Evolutionary conservation across 1,140 invertebrate genomes (phyloP), one percentile per base, ranked within the genome.

Genomic region (Magallana angulata): DNA sequence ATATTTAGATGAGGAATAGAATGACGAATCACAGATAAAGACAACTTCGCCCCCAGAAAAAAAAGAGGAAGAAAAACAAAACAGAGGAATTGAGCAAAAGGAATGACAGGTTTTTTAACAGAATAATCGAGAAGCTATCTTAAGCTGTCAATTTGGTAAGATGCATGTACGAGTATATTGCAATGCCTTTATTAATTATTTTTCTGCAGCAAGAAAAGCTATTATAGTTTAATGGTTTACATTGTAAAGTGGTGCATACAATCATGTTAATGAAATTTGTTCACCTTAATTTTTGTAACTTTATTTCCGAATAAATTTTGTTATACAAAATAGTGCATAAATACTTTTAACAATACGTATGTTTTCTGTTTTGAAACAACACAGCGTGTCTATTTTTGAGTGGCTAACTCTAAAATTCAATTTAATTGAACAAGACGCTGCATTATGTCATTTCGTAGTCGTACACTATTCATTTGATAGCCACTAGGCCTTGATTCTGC

Each of bases 381-480:
- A 56, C 0, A 24, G 36, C 3, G 3, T 56, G 48, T 7, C 16
- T 48, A 7, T 16, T 24, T 4, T 82, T 81, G 36, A 36, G 36
- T 36, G 36, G 36, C 36, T 36, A 36, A n/a, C 57, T 56, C n/a
- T 16, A 7, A 56, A 56, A 11, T 58, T 85, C n/a, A 84, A 64
- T 84, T 16, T 62, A 68, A 58, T 57, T 85, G 56, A 48, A 68
- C n/a, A 12, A 85, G 64, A 56, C 71, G 84, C 56, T 68, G 64
- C 84, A 57, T 85, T 1, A 76, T 18, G n/a, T 85, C 1, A 30
- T 85, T 62, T 85, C 84, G 48, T 18, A 85, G 57, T 57, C 84
- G 62, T 11, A 85, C 62, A 24, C 84, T 62, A 71, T 56, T 12
- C 48, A 85, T 57, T 18, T 85, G 62, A 57, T 64, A 68, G n/a